Base-by-base conservation (phyloP, 2,888 invertebrate genomes). In the Omphaloscelis lunosa region DNA sequence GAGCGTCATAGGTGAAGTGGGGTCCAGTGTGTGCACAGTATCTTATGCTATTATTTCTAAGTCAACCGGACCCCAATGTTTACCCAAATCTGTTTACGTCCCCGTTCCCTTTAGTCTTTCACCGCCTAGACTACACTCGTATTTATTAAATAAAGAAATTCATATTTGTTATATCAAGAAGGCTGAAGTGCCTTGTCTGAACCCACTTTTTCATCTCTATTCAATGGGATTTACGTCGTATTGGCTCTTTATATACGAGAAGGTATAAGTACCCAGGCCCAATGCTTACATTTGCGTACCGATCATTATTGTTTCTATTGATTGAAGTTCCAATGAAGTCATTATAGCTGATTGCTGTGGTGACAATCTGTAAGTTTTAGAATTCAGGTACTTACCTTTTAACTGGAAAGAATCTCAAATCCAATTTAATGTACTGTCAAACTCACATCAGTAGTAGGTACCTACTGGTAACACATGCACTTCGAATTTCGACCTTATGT, bases 21-120 rank as follows among this genome's bases (percentile, higher is more conserved):
- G 95, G 95, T 93, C 90, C 85, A 85, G 80, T 92, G 91, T 96
- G 94, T 95, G 93, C 95, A 90, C 89, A 95, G 94, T 95, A 95
- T 94, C 95, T 95, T 93, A 95, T 95, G 94, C 95, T 96, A 95
- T 96, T 96, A 96, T 96, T 95, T 96, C 95, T 95, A 95, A 95
- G 95, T 94, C 95, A 94, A 95, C 93, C 92, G 92, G 91, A 89
- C 92, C 91, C 92, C 92, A 90, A 93, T 96, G 93, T 96, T 96
- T 96, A 94, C 94, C 93, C 93, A 95, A 95, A 95, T 95, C 94
- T 95, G 92, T 95, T 93, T 93, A 93, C 93, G 93, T 94, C 93
- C 92, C 91, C 90, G 93, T 89, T 91, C 88, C 92, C 93, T 96
- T 96, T 96, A 91, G 95, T 96, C 95, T 96, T 95, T 93, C 89